Evolutionary conservation across 2,113 vertebrate genomes (phyloP).

Genomic region (Crotalus tigris): DNA sequence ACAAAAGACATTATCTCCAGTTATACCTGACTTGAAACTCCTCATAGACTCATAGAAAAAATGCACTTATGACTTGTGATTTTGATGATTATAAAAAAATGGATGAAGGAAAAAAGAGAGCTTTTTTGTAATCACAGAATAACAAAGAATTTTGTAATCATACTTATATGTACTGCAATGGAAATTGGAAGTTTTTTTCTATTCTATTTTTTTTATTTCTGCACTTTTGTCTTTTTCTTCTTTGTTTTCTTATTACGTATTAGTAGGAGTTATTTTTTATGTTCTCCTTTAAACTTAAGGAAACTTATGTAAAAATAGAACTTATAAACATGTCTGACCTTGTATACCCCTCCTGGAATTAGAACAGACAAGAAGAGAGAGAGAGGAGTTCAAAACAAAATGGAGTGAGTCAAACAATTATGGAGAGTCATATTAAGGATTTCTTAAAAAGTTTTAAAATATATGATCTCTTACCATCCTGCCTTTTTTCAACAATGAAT

Average conservation of each 20-base stretch:
- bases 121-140: not conserved
- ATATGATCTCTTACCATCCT: not conserved
- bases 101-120: too few relatives aligned
- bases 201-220: not conserved
- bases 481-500: not conserved
- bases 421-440: not conserved
- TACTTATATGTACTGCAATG: too few relatives aligned
- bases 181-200: not conserved
- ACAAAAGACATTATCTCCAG: not conserved
- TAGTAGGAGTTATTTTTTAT: not conserved
- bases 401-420: conserved; percentile 25
- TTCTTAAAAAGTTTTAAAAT: conserved; percentile 28
- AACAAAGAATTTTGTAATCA: too few relatives aligned
- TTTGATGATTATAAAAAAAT: not conserved
- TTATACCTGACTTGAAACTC: not conserved
- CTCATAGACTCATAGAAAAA: too few relatives aligned
- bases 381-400: not conserved
- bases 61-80: not conserved
- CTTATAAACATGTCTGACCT: not conserved
- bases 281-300: not conserved
- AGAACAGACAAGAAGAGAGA: not conserved
- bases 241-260: not conserved
- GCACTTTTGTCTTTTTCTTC: not conserved
- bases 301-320: not conserved
- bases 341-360: not conserved